Base-by-base conservation (phyloP, 2,113 vertebrate genomes). In the Aegithalos caudatus region DNA sequence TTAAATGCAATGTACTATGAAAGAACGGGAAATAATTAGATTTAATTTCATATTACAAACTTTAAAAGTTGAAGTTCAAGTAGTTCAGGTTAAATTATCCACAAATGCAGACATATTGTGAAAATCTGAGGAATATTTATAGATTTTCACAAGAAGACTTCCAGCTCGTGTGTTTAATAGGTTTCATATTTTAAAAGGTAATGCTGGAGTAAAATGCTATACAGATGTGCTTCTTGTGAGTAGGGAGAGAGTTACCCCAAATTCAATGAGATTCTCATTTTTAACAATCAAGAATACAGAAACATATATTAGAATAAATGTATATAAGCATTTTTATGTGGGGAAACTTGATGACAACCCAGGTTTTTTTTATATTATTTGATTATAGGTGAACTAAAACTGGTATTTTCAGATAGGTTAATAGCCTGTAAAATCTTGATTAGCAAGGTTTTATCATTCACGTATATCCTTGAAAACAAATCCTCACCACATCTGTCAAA, bases 401-500 rank as follows among this genome's bases (percentile, higher is more conserved):
- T 27, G 12, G 14, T 56, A 44, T 56, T 90, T 88, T 89, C 58
- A 90, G 86, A 92, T 45, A 89, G 83, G 73, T 78, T 81, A 90
- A 80, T 70, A 91, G 94, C 88, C 88, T 90, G 62, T 24, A 37
- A 81, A 95, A 82, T 76, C 58, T 81, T 87, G 48, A 96, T 88
- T 61, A 86, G 56, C n/a, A 92, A 88, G 88, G 57, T 95, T 97
- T 94, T 93, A 80, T 80, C 54, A 33, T 91, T 92, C 56, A 64
- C 42, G 48, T 92, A 53, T 47, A 97, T 60, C 88, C 77, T 90
- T 96, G 95, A 98, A 98, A 97, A 97, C 84, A 98, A 97, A 97
- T 97, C 94, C 91, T 97, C 79, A 86, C 84, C 31, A 69, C 91
- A 98, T 97, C 95, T 98, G 96, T 98, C 98, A 98, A 82, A 98